phyloP scores from a whole-genome alignment of 2,888 invertebrate species.

The Stratiomys singularior region DNA sequence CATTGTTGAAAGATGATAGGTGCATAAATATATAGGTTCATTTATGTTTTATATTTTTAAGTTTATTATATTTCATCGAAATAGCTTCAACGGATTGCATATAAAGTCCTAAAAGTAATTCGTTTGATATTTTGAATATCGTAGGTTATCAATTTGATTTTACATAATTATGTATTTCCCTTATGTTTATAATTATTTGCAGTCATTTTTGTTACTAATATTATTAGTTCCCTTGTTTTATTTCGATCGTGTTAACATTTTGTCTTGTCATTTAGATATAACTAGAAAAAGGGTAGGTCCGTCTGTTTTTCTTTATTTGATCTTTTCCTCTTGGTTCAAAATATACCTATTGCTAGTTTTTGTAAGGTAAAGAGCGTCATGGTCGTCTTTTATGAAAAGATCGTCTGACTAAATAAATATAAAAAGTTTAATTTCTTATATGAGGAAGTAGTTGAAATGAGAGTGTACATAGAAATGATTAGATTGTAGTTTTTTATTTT shows the following conservation, averaged over 20 bases:
- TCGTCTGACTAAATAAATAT: conserved; percentile 25
- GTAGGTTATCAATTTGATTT: conserved; percentile 25
- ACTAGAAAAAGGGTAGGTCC: conserved; percentile 44
- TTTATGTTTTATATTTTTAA: not conserved
- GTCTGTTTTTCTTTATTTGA: conserved; percentile 48
- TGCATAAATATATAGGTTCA: not conserved
- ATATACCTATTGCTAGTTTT: conserved; percentile 42
- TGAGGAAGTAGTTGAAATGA: conserved; percentile 45
- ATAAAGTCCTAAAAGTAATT: not conserved
- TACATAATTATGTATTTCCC: not conserved
- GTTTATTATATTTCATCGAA: not conserved
- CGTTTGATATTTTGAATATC: conserved; percentile 19
- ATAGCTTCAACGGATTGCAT: not conserved
- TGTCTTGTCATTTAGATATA: conserved; percentile 46
- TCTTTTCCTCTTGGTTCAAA: conserved; percentile 25
- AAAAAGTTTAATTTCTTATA: conserved; percentile 43
- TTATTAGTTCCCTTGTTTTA: conserved; percentile 51
- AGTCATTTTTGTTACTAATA: conserved; percentile 52
- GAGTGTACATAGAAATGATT: conserved; percentile 45
- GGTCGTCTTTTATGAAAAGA: conserved; percentile 44
- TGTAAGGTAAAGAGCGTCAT: conserved; percentile 17
- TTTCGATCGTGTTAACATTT: conserved; percentile 54
- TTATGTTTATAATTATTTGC: conserved; percentile 45
- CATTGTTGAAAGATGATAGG: not conserved
- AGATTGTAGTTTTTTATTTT: conserved; percentile 22